phyloP scores from a whole-genome alignment of 2,113 vertebrate genomes.

The Hiodon tergisus region DNA sequence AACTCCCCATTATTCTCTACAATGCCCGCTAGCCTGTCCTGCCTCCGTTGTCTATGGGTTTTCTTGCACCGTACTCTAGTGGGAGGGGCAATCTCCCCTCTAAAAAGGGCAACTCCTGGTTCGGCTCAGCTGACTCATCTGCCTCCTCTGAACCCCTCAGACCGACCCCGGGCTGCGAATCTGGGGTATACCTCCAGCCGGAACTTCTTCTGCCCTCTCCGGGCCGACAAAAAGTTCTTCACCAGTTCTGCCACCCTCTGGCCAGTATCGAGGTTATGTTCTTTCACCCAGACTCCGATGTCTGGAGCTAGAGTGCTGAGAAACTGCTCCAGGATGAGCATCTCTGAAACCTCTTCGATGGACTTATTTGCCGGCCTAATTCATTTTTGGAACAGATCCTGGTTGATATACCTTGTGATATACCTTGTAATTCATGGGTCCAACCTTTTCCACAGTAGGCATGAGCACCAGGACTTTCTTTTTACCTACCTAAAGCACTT shows the following conservation, averaged over 20 bases:
- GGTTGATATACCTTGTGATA: no score
- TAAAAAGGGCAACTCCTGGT: not conserved
- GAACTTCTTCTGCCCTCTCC: not conserved
- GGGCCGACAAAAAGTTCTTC: not conserved
- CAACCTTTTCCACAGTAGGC: no score
- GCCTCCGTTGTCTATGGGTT: not conserved
- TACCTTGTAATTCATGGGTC: no score
- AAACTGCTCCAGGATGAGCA: slow-evolving; percentile 11
- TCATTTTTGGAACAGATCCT: not conserved
- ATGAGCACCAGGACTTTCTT: no score
- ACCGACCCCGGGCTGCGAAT: not conserved
- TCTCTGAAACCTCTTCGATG: not conserved
- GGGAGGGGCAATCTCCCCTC: not conserved
- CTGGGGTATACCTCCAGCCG: not conserved
- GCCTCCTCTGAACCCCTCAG: not conserved
- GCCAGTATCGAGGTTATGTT: not conserved
- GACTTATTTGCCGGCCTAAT: not conserved
- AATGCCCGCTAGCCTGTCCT: not conserved
- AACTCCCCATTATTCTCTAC: not conserved
- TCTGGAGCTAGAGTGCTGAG: slow-evolving; percentile 6
- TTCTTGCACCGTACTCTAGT: not conserved
- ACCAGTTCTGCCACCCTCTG: not conserved
- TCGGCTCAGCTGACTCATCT: not conserved
- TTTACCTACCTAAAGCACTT: no score
- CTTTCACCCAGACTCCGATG: slow-evolving; percentile 5